Conservation (phyloP, 1,140 invertebrate genomes). For the Hermatobates lingyangjiaoensis region DNA sequence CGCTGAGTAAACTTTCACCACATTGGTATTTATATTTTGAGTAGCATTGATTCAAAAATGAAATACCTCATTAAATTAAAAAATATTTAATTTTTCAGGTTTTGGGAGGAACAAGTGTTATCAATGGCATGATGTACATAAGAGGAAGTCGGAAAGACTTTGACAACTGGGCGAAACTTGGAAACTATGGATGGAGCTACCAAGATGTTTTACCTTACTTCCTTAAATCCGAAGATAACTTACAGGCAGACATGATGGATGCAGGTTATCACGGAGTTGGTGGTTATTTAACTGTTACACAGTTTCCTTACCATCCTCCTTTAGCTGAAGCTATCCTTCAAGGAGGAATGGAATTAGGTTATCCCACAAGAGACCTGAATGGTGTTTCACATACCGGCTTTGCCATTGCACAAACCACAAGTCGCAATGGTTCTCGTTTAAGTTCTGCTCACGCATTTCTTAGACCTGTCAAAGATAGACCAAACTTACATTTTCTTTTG, state of each 20-base stretch:
- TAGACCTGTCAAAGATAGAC: slow-evolving; percentile 39
- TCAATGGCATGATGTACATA: slow-evolving; percentile 96
- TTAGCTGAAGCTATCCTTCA: slow-evolving; percentile 65
- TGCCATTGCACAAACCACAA: slow-evolving; percentile 68
- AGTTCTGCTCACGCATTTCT: slow-evolving; percentile 50
- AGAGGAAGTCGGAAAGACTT: slow-evolving; percentile 78
- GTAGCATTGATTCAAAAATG: no score
- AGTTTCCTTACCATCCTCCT: slow-evolving; percentile 71
- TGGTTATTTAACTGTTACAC: slow-evolving; percentile 55
- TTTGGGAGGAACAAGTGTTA: slow-evolving; percentile 75
- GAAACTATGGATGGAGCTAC: slow-evolving; percentile 78
- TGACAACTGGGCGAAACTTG: slow-evolving; percentile 70
- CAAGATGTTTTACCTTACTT: slow-evolving; percentile 75
- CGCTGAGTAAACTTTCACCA: no score
- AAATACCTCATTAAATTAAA: no score
- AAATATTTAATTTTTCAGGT: no score
- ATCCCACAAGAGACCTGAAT: slow-evolving; percentile 63
- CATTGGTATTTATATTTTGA: no score
- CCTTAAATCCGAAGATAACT: slow-evolving; percentile 67
- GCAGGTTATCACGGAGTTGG: slow-evolving; percentile 55
- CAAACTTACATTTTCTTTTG: slow-evolving; percentile 57
- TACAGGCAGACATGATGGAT: slow-evolving; percentile 47
- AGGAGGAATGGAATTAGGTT: slow-evolving; percentile 63
- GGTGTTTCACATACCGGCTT: slow-evolving; percentile 61
- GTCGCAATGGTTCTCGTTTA: slow-evolving; percentile 67